phyloP scores from a whole-genome alignment of 2,113 vertebrate genomes.

The Xenotilapia longispinis region DNA sequence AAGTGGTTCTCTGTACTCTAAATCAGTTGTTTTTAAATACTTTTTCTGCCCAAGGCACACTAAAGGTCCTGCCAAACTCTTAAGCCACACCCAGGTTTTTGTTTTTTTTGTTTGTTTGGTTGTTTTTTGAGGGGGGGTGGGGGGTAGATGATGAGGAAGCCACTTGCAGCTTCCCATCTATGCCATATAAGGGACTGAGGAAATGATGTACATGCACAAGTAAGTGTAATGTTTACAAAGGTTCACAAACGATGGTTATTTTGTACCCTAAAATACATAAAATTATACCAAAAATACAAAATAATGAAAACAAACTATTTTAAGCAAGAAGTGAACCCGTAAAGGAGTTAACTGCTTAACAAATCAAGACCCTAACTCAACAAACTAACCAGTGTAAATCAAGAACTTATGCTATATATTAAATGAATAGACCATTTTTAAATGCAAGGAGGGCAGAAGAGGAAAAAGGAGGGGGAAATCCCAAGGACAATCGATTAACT shows the following conservation, averaged over 20 bases:
- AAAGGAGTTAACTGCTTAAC: not conserved
- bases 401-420: not conserved
- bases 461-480: not conserved
- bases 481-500: not conserved
- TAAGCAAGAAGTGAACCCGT: not conserved
- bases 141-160: not conserved
- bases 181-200: not conserved
- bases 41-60: not conserved
- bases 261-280: not conserved
- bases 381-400: not conserved
- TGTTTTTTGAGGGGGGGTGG: too few species aligned
- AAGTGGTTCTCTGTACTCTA: not conserved
- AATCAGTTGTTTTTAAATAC: not conserved
- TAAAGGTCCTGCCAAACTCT: not conserved
- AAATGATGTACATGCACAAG: not conserved
- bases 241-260: not conserved
- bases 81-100: not conserved
- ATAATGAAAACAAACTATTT: not conserved
- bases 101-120: fast-evolving
- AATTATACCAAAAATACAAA: not conserved
- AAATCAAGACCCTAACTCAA: not conserved
- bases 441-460: not conserved
- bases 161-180: not conserved
- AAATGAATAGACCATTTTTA: not conserved
- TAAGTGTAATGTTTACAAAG: not conserved